Evolutionary conservation across 2,113 vertebrate genomes (phyloP).

Genomic region (Triplophysa tibetana): DNA sequence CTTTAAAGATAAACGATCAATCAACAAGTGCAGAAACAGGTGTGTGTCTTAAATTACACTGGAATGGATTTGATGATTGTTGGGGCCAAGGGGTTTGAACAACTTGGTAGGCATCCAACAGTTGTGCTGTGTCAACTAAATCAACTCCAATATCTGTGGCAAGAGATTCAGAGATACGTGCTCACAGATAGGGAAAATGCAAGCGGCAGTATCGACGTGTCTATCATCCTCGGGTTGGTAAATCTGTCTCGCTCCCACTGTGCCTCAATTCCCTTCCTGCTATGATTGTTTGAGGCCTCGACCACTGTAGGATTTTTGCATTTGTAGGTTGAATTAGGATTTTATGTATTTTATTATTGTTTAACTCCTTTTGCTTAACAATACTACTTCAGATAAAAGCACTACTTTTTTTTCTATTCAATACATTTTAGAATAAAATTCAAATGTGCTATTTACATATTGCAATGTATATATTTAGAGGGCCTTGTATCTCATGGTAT

Average conservation of each 20-base stretch:
- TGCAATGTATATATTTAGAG: neutral
- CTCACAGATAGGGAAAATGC: neutral
- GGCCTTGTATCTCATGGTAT: neutral
- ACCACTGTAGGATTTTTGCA: neutral
- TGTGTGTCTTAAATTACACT: constrained; percentile 43
- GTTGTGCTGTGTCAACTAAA: constrained; percentile 42
- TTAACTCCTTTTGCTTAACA: no score
- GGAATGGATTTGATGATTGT: constrained; percentile 33
- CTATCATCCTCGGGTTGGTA: constrained; percentile 12
- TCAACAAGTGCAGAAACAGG: constrained; percentile 41
- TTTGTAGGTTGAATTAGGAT: no score
- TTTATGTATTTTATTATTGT: no score
- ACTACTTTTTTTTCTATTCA: neutral
- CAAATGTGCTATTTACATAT: neutral
- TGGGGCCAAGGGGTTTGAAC: constrained; percentile 24
- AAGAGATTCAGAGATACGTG: constrained; percentile 11
- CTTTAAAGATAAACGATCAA: constrained; percentile 16
- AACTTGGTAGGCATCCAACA: constrained; percentile 32
- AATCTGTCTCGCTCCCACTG: constrained; percentile 1
- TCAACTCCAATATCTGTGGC: constrained; percentile 12
- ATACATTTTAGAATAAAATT: neutral
- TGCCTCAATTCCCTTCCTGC: neutral
- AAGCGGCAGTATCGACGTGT: neutral
- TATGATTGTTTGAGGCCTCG: no score
- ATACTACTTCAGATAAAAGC: no score